A percentile compares a stretch with the other conserved stretches of the same genome.
Conservation (phyloP, 1,140 invertebrate genomes). For the Bombus pascuorum region DNA sequence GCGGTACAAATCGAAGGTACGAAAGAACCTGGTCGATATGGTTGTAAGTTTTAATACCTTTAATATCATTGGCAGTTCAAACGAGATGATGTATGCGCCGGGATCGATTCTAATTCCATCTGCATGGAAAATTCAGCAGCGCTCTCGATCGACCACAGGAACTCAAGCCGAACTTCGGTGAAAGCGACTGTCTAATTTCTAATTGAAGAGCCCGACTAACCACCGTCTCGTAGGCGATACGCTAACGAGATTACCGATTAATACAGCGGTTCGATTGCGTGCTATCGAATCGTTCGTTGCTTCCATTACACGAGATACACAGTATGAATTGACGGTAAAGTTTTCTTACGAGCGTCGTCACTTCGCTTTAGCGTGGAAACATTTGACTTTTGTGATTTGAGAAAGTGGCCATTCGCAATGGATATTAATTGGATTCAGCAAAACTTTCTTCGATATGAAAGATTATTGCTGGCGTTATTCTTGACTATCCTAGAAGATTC, state of each 20-base stretch:
- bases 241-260: conserved; percentile 44
- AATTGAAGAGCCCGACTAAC: conserved; percentile 64
- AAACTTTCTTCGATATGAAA: too few species aligned
- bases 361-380: not conserved
- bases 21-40: too few species aligned
- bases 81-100: not conserved
- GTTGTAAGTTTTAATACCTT: not conserved
- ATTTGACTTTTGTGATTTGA: not conserved
- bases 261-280: conserved; percentile 18
- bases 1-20: too few species aligned
- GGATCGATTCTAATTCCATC: conserved; percentile 62
- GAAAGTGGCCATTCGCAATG: not conserved
- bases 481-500: too few species aligned
- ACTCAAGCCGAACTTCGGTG: conserved; percentile 17
- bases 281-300: conserved; percentile 9
- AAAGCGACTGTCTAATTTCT: conserved; percentile 60
- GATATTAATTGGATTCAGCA: fast-evolving
- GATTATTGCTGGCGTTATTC: not conserved
- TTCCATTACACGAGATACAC: too few species aligned
- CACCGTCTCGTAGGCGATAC: conserved; percentile 44
- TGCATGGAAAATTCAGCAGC: conserved; percentile 60
- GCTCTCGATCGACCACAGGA: not conserved
- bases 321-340: not conserved
- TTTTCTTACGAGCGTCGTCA: not conserved
- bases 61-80: conserved; percentile 22